These are phyloP conservation scores for Periplaneta americana DNA, from an alignment of 1,140 invertebrate genomes.

Conservation along the genomic window DNA sequence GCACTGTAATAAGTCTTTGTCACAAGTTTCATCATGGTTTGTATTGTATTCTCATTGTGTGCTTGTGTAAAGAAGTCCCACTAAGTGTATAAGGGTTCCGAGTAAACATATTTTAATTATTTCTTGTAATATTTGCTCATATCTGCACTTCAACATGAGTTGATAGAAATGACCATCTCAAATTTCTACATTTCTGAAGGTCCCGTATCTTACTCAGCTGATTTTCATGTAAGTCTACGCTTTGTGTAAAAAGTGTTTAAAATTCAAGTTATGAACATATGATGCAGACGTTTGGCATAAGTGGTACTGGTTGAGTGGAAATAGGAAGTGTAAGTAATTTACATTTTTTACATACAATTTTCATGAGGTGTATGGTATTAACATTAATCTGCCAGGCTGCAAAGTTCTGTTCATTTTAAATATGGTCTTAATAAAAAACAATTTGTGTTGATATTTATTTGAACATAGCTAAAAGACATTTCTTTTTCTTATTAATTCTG, in stretches of 20 bases:
- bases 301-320: no score
- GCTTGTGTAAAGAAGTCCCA: neutral
- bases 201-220: neutral
- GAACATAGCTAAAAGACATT: no score
- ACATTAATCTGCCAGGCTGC: no score
- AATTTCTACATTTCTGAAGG: neutral
- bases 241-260: neutral
- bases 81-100: neutral
- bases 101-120: no score
- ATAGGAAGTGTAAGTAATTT: no score
- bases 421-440: no score
- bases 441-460: no score
- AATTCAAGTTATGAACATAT: neutral
- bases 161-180: no score
- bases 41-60: neutral
- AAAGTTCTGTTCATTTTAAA: no score
- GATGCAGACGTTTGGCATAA: neutral
- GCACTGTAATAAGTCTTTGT: neutral
- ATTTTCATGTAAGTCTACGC: neutral
- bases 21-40: neutral
- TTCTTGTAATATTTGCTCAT: neutral
- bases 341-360: no score
- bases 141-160: neutral
- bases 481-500: no score
- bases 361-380: no score